Percentiles rank a stretch among this genome's conserved stretches.
Conservation (phyloP, 92 coral and sea anemone species). For the Epizoanthus stellaris region DNA sequence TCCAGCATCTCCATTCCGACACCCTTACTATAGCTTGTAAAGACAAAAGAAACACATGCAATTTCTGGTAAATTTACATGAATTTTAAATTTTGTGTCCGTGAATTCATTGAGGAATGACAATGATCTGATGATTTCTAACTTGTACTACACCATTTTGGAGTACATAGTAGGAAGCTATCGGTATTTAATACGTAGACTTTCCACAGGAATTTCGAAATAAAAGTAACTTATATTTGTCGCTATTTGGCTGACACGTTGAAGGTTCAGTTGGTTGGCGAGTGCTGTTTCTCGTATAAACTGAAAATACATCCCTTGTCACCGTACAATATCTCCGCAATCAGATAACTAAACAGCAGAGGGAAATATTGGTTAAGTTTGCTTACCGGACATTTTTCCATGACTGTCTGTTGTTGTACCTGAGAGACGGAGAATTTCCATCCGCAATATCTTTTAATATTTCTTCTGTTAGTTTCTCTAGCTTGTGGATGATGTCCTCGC, state of each 20-base stretch:
- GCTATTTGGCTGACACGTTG: no score
- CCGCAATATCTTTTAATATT: constrained; percentile 60
- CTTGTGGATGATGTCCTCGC: constrained; percentile 76
- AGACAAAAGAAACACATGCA: not conserved
- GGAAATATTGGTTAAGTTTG: not conserved
- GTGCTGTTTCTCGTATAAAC: no score
- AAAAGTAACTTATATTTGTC: no score
- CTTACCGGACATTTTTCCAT: constrained; percentile 90
- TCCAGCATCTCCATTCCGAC: constrained; percentile 94
- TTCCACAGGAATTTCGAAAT: no score
- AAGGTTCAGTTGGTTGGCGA: no score
- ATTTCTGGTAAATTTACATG: not conserved
- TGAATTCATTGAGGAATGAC: no score
- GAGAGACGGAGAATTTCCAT: constrained; percentile 72
- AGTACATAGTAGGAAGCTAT: no score
- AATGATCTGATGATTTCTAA: no score
- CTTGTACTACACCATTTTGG: no score
- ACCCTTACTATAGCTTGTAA: constrained; percentile 67
- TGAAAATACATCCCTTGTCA: no score
- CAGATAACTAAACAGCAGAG: not conserved
- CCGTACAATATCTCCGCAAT: not conserved
- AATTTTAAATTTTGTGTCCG: not conserved
- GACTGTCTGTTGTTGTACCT: constrained; percentile 78
- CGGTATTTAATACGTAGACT: no score
- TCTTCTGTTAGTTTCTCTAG: constrained; percentile 72